phyloP scores from a whole-genome alignment of 2,113 vertebrate species.

The Pelmatolapia mariae region DNA sequence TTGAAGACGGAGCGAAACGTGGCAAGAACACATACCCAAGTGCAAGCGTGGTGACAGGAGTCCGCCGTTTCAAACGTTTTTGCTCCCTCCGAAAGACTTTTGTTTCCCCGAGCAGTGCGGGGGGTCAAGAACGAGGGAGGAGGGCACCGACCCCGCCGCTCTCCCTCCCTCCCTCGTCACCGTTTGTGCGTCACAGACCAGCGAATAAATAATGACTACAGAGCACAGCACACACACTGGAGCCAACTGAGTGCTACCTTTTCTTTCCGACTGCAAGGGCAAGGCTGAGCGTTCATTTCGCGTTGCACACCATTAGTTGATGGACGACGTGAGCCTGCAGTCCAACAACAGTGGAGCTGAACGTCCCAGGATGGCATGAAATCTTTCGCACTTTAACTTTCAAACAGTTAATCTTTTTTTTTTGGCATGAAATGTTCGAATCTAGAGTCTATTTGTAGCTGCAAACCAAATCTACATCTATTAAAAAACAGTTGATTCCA shows the following conservation, averaged over 20 bases:
- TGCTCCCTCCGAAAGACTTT: not conserved
- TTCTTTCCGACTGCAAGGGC: not conserved
- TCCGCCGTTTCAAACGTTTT: not conserved
- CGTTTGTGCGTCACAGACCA: conserved; percentile 54
- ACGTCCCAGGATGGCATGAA: not conserved
- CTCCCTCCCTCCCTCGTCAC: not conserved
- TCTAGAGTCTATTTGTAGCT: not conserved
- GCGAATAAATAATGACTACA: conserved; percentile 44
- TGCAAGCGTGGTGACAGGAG: conserved; percentile 31
- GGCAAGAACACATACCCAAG: conserved; percentile 31
- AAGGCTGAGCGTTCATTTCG: not conserved
- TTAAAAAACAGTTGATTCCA: not conserved
- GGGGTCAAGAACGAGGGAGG: not conserved
- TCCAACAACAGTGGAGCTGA: not conserved
- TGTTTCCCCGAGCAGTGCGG: not conserved
- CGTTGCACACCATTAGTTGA: not conserved
- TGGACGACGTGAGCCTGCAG: not conserved
- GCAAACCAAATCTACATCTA: not conserved
- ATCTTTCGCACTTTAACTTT: not conserved
- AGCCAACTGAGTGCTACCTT: not conserved
- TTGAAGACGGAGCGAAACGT: conserved; percentile 29
- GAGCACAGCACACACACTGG: conserved; percentile 15
- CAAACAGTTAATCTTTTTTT: not conserved
- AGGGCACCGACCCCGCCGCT: not conserved
- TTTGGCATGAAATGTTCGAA: conserved; percentile 20